phyloP scores from a whole-genome alignment of 1,140 invertebrate genomes.

The Ceratina japonica region DNA sequence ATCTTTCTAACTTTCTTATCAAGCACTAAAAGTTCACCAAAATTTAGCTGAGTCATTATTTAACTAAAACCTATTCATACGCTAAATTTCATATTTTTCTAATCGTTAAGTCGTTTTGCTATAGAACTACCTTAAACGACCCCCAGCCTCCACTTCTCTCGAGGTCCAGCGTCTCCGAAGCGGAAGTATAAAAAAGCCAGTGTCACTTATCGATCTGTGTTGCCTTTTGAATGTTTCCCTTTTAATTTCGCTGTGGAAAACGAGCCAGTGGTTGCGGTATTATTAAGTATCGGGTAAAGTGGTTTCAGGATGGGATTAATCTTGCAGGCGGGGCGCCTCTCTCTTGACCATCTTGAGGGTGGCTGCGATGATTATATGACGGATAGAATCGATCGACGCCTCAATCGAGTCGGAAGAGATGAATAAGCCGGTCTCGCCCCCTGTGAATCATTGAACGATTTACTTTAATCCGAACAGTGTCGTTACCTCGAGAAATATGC shows the following conservation, averaged over 20 bases:
- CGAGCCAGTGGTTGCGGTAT: conserved; percentile 17
- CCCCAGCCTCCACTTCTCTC: no score
- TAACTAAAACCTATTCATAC: no score
- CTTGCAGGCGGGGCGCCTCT: neutral
- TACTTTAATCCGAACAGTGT: neutral
- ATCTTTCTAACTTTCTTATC: no score
- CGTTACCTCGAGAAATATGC: neutral
- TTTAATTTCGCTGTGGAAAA: conserved; percentile 39
- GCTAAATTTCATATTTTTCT: no score
- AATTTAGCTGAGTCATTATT: no score
- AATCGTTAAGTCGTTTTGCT: no score
- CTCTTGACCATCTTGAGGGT: conserved; percentile 23
- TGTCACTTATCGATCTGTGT: conserved; percentile 31
- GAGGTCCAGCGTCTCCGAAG: neutral
- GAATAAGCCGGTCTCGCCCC: conserved; percentile 3
- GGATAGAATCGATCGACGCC: conserved; percentile 18
- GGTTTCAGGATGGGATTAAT: conserved; percentile 19
- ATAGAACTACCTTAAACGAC: no score
- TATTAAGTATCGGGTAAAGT: conserved; percentile 27
- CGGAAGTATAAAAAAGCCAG: conserved; percentile 16
- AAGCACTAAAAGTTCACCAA: no score
- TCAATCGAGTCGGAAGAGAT: conserved; percentile 2
- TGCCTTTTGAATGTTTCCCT: conserved; percentile 41
- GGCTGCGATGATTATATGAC: conserved; percentile 19
- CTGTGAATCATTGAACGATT: conserved; percentile 20